These are phyloP conservation scores for Dipodomys merriami DNA, from an alignment of 2,113 vertebrate genomes.

Conservation along the genomic window DNA sequence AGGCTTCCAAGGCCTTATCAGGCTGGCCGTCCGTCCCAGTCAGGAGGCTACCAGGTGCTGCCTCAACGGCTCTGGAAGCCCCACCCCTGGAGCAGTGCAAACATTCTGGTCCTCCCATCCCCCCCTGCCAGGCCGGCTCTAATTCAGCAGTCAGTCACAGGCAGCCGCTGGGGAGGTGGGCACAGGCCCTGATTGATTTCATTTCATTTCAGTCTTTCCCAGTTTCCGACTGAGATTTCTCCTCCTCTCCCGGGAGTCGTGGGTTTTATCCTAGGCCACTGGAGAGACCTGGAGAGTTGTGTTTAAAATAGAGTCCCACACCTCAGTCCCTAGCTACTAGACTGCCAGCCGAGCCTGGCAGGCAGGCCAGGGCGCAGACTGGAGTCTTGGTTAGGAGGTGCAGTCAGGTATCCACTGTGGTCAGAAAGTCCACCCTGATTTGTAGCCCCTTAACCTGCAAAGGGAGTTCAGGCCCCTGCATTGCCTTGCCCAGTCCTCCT, in stretches of 20 bases:
- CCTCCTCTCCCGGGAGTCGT: constrained; percentile 48
- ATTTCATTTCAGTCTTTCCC: constrained; percentile 55
- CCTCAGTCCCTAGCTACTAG: not conserved
- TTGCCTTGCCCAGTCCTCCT: not conserved
- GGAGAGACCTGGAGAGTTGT: constrained; percentile 17
- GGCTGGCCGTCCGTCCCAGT: not conserved
- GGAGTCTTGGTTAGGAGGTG: not conserved
- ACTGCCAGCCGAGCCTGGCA: not conserved
- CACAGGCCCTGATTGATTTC: constrained; percentile 37
- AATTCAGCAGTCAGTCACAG: not conserved
- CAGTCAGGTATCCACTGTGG: not conserved
- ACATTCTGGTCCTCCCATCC: constrained; percentile 30
- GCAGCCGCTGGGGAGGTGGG: constrained; percentile 34
- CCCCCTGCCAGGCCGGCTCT: not conserved
- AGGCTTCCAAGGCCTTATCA: constrained; percentile 72
- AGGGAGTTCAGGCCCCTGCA: rapidly evolving
- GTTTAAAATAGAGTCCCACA: constrained; percentile 1
- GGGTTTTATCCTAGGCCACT: constrained; percentile 40
- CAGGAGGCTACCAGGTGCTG: constrained; percentile 70
- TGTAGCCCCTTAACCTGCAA: rapidly evolving
- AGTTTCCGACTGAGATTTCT: constrained; percentile 53
- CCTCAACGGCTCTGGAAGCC: constrained; percentile 31
- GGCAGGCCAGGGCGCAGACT: not conserved
- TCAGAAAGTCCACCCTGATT: not conserved
- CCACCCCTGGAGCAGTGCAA: constrained; percentile 62